Conservation (phyloP, 2,888 invertebrate species). For the Sussaba pulchella region DNA sequence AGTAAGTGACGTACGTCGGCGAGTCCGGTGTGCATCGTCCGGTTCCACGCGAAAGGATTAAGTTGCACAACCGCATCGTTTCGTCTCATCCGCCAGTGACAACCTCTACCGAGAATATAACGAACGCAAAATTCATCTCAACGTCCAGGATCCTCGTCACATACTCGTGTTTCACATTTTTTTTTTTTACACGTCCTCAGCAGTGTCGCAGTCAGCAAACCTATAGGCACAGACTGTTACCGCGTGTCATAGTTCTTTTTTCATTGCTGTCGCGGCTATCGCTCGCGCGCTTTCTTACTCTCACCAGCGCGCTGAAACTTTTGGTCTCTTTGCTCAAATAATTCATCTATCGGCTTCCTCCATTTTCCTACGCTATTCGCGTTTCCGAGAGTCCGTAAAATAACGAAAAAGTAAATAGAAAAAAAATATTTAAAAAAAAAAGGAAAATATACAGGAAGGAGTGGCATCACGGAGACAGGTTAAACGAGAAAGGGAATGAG, state of each 20-base stretch:
- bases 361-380: slow-evolving; percentile 43
- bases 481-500: slow-evolving; percentile 32
- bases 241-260: slow-evolving; percentile 9
- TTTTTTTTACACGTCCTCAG: not conserved
- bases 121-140: slow-evolving; percentile 46
- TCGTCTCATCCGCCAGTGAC: slow-evolving; percentile 20
- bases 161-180: no score
- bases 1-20: slow-evolving; percentile 30
- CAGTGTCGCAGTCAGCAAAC: slow-evolving; percentile 6
- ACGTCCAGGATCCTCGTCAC: not conserved
- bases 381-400: slow-evolving; percentile 37
- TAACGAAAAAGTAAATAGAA: not conserved
- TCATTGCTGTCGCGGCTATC: not conserved
- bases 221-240: slow-evolving; percentile 5
- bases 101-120: slow-evolving; percentile 22
- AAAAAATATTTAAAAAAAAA: slow-evolving; percentile 1
- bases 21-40: not conserved
- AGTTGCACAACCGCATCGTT: slow-evolving; percentile 15
- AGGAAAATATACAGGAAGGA: slow-evolving; percentile 15
- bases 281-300: not conserved
- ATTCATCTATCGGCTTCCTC: slow-evolving; percentile 52
- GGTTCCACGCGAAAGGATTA: slow-evolving; percentile 27
- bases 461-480: not conserved
- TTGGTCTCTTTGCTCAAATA: slow-evolving; percentile 37
- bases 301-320: no score